These are phyloP conservation scores for Microctonus hyperodae DNA, from an alignment of 2,888 invertebrate species.

Conservation along the genomic window DNA sequence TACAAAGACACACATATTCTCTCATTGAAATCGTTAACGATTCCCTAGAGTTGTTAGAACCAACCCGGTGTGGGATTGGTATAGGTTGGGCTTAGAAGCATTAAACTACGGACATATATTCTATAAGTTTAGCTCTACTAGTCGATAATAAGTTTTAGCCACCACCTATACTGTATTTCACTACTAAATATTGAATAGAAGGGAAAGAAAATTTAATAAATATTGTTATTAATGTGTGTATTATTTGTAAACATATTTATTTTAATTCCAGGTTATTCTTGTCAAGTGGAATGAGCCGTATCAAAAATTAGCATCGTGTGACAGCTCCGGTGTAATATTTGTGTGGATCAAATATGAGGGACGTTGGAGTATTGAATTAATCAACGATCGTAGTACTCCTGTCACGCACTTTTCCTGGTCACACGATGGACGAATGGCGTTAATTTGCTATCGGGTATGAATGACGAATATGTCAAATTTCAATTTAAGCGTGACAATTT, in stretches of 20 bases:
- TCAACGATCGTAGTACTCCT: conserved; percentile 96
- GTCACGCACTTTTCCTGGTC: conserved; percentile 99
- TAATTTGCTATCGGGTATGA: conserved; percentile 92
- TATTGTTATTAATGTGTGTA: neutral
- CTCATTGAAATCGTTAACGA: neutral
- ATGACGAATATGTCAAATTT: neutral
- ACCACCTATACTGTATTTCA: too few relatives aligned
- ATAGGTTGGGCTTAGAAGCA: neutral
- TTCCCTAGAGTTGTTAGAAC: neutral
- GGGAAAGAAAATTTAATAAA: neutral
- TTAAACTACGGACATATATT: neutral
- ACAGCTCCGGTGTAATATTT: conserved; percentile 96
- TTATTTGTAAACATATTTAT: neutral
- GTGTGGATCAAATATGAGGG: conserved; percentile 99
- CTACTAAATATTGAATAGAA: neutral
- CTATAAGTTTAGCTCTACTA: neutral
- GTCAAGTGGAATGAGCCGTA: conserved; percentile 99
- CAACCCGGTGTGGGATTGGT: neutral
- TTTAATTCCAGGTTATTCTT: conserved; percentile 76
- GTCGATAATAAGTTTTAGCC: neutral
- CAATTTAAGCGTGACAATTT: neutral
- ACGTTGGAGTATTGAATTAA: conserved; percentile 98
- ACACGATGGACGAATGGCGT: conserved; percentile 97
- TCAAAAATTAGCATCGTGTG: conserved; percentile 97
- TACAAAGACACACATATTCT: neutral